phyloP scores from a whole-genome alignment of 1,140 invertebrate genomes.

The Steinernema khuongi region DNA sequence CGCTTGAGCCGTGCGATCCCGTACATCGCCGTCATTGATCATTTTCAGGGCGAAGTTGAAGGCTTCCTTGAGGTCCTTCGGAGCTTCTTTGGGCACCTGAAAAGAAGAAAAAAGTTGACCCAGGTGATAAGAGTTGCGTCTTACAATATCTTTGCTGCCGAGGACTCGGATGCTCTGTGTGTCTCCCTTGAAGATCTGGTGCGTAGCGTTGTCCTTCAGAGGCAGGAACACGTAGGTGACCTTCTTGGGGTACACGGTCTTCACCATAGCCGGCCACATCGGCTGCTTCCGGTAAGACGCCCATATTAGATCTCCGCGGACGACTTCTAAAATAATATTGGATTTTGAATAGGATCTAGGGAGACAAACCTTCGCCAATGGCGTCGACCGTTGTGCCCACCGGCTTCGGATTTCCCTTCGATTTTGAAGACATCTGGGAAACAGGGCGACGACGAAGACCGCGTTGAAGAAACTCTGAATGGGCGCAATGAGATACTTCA shows the following conservation, averaged over 20 bases:
- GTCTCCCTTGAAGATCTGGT: background rate
- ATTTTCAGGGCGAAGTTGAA: background rate
- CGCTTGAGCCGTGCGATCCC: background rate
- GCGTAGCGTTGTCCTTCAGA: background rate
- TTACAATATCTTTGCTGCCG: background rate
- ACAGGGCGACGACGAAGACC: background rate
- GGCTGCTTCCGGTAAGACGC: conserved; percentile 24
- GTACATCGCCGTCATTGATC: background rate
- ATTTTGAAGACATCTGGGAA: background rate
- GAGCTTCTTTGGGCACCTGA: background rate
- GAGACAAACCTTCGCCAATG: background rate
- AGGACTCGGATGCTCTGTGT: background rate
- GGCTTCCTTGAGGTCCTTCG: background rate
- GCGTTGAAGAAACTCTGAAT: background rate
- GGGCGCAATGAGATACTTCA: too few species aligned
- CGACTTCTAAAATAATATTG: background rate
- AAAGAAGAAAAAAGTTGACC: too few species aligned
- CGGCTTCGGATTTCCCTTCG: background rate
- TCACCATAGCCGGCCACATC: conserved; percentile 30
- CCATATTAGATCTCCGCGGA: conserved; percentile 28
- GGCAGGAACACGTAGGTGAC: conserved; percentile 33
- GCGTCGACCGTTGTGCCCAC: background rate
- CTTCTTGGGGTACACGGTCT: conserved; percentile 33
- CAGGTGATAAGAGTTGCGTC: background rate
- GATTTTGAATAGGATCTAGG: background rate